Base-by-base conservation (phyloP, 23 tunicate genomes). In the Diplosoma virens region DNA sequence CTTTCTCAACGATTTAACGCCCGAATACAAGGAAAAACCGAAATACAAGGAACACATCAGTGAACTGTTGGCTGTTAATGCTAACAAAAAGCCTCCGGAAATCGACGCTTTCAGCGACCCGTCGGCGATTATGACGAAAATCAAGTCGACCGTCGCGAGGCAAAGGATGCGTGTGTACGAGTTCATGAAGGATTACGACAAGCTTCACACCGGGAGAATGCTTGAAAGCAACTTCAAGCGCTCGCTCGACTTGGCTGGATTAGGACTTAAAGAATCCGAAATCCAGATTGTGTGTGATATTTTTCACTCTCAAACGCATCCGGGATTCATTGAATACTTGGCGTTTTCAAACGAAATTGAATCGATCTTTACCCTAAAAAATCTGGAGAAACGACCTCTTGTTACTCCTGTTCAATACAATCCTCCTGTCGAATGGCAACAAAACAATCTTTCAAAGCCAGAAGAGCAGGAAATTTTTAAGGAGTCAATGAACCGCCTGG, bases 341-440 rank as follows among this genome's bases (percentile, higher is more conserved):
- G 73, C 84, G 25, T 92, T 92, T 67, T 82, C 36, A 27, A 87
- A 92, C 41, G 97, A 85, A 61, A 70, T 92, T 45, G 97, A 92
- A 37, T 71, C 92, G 3, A 81, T 92, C 25, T 92, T 92, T 45
- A 92, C 97, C 14, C 7, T 76, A 53, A 92, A 92, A 41, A 33
- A 85, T 67, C 77, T 92, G 9, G 97, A 79, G 58, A 92, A 92
- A 33, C 53, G 58, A 1, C 97, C 97, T 3, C 71, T 85, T 24
- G 56, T 58, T 1, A 74, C 90, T 6, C 97, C 97, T n/a, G 25
- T 28, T 17, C 92, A 77, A 59, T 92, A 85, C 50, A 76, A 76
- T 55, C 97, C 97, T 9, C 97, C 97, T 1, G 92, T 92, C 3
- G 93, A 92, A 37, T 92, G 97, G 97, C 78, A 92, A 53, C 84